Evolutionary conservation across 2,113 vertebrate genomes (phyloP), one percentile per base, ranked within the genome.

Genomic region (Brevimyrus niger): DNA sequence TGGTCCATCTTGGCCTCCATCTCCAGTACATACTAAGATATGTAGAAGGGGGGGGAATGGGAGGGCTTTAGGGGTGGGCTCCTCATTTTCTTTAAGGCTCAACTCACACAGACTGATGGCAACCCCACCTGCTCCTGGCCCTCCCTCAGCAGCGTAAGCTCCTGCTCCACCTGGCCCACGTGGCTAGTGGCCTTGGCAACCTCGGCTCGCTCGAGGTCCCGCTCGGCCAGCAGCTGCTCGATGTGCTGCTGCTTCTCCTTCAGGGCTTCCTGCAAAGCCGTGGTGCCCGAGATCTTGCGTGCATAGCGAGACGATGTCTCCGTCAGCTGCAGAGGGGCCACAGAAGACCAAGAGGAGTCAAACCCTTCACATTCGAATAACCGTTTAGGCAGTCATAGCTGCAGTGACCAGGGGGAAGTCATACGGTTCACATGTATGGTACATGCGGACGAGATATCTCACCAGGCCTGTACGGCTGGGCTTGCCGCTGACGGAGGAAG

Each of bases 181-280:
- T 99, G 98, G 93, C 96, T 97, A 3, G 98, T 99, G 92, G 98
- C 98, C 93, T 98, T 99, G 86, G 98, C 98, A 90, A 99, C 97
- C 93, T 99, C 98, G 17, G 97, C 98, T 93, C 97, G 96, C 94
- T 99, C 98, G 94, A 98, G 95, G 93, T 99, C 98, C 90, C 98
- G 95, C 92, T 99, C 98, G 10, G 97, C 98, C 95, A 99, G 96
- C 86, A 99, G 97, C 94, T 99, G 98, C 91, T 99, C 98, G 76
- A 99, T 99, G 93, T 99, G 98, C 93, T 99, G 98, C 94, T 99
- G 98, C 92, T 99, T 99, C 95, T 99, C 98, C 94, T 99, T 99
- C 93, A 99, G 95, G 0, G 98, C 98, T 93, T 99, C 98, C 94
- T 99, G 98, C 47, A 99, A 93, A 27, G 98, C 98, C 0, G 98